These are phyloP conservation scores for Thamnophis sirtalis DNA, from an alignment of 2,113 vertebrate species.

Conservation along the genomic window DNA sequence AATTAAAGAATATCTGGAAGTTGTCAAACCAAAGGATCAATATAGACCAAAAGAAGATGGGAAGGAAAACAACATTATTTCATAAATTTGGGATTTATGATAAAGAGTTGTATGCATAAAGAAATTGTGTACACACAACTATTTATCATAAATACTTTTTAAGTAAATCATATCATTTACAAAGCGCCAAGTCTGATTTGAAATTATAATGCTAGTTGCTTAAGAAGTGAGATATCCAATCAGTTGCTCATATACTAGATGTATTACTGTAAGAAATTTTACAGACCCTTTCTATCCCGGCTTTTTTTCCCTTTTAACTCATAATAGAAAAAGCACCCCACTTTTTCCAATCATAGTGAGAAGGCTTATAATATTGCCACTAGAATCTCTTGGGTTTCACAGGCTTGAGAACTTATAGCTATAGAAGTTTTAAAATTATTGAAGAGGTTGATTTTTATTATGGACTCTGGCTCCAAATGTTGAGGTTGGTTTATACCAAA, in stretches of 20 bases:
- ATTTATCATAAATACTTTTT: background rate
- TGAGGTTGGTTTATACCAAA: background rate
- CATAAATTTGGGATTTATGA: background rate
- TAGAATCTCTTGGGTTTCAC: background rate
- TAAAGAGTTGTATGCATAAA: background rate
- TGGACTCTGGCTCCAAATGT: background rate
- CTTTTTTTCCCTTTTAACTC: background rate
- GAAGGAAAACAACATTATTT: background rate
- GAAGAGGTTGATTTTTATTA: background rate
- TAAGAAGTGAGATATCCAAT: background rate
- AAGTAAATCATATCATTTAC: background rate
- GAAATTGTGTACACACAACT: background rate
- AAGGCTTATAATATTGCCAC: background rate
- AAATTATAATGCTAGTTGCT: background rate
- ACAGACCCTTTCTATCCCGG: background rate
- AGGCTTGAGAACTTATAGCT: background rate
- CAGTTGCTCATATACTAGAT: background rate
- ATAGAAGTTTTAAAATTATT: background rate
- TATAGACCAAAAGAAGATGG: background rate
- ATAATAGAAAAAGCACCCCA: background rate
- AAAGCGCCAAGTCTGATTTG: background rate
- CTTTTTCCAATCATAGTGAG: background rate
- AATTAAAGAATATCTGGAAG: background rate
- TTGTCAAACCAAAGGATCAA: background rate
- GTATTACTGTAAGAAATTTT: background rate